Conservation (phyloP, 2,797 vertebrate genomes). For the Jordanella pulchra region DNA sequence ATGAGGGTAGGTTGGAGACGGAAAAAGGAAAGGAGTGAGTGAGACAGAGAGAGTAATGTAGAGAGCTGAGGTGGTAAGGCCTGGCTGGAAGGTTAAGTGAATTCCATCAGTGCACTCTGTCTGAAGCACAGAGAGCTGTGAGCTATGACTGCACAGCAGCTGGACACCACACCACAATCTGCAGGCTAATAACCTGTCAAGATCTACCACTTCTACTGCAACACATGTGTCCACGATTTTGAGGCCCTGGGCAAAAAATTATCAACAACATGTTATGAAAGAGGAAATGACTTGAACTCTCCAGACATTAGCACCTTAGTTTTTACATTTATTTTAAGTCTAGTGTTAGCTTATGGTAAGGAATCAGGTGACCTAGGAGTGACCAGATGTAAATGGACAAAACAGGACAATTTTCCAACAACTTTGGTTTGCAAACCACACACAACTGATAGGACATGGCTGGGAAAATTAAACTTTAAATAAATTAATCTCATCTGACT, state of each 20-base stretch:
- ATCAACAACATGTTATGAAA: not conserved
- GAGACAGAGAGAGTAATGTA: constrained; percentile 10
- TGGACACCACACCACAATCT: constrained; percentile 18
- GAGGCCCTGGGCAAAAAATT: not conserved
- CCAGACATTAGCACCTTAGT: not conserved
- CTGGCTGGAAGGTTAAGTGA: constrained; percentile 47
- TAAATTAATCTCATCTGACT: too few relatives aligned
- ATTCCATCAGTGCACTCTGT: constrained; percentile 43
- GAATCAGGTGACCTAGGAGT: not conserved
- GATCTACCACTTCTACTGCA: constrained; percentile 4
- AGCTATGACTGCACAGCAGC: constrained; percentile 24
- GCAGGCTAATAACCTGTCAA: constrained; percentile 35
- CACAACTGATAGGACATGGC: too few relatives aligned
- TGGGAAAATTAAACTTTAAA: too few relatives aligned
- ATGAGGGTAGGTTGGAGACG: constrained; percentile 16
- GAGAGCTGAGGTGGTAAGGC: constrained; percentile 13
- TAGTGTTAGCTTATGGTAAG: not conserved
- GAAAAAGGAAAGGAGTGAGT: constrained; percentile 4
- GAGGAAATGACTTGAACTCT: constrained; percentile 1
- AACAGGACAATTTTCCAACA: too few relatives aligned
- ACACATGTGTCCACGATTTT: not conserved
- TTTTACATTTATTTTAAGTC: not conserved
- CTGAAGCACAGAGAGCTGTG: constrained; percentile 33
- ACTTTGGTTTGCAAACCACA: too few relatives aligned
- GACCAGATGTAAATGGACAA: too few relatives aligned